Base-by-base conservation (phyloP, 2,113 vertebrate species). In the Rhizomys pruinosus region DNA sequence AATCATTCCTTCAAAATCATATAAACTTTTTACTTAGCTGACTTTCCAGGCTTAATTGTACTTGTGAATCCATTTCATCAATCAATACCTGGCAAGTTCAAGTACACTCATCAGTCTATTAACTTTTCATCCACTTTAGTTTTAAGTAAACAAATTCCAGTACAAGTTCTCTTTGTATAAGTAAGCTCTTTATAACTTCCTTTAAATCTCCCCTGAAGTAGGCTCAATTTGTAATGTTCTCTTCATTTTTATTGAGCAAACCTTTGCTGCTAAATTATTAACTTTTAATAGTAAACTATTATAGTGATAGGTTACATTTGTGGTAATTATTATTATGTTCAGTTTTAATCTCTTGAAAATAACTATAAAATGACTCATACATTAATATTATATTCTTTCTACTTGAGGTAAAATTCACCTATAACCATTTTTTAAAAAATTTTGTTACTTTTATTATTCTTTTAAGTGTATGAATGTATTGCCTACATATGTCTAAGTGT, bases 31-130 rank as follows among this genome's bases (percentile, higher is more conserved):
- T 68, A 57, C 37, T 94, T 90, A 86, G n/a, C 57, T 73, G 23
- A 37, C 25, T 69, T 23, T n/a, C 59, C 55, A 81, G 20, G 13
- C 17, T 91, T 68, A 37, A 59, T 66, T 81, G n/a, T 68, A 72
- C 69, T 87, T 81, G 22, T 52, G 57, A 91, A 81, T 81, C 32
- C 29, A 86, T 80, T 90, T 81, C 68, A 74, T 74, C 37, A 42
- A 6, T 81, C 82, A 81, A 37, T 91, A 66, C 39, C 52, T 69
- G 76, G 37, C 44, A 87, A n/a, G 27, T 85, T 22, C 55, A 78
- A 77, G 42, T 63, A 16, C 11, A 79, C 23, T 76, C 17, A 34
- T 81, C 16, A 39, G 29, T 73, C 59, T 74, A 25, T 81, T 91
- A 71, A 57, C 12, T 47, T 80, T 79, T 80, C 23, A 66, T 82